Base-by-base conservation (phyloP, 2,113 vertebrate genomes). In the Actenoides hombroni region DNA sequence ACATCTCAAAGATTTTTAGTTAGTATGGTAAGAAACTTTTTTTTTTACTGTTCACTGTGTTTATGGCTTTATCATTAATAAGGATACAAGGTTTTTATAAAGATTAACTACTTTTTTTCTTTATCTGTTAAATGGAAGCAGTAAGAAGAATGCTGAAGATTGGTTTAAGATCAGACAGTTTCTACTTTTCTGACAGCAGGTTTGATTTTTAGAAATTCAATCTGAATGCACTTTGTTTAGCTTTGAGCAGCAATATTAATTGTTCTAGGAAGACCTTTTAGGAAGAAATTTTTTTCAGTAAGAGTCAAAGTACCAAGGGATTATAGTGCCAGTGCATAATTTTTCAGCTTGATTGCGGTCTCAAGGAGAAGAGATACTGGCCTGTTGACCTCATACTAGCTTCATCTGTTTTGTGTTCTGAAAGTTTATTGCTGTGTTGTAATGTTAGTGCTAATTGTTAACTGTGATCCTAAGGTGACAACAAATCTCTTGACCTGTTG, bases 21-120 rank as follows among this genome's bases (percentile, higher is more conserved):
- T 91, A 70, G 73, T 35, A 65, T 92, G 90, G 81, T 95, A 94
- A 96, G 90, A 82, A 91, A 74, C 21, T 3, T 61, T 65, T 84
- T 60, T 28, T 20, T 59, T 88, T 28, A 70, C 33, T 78, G 16
- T 35, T 75, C 33, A 28, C 16, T 69, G 29, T 73, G 28, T 26
- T 94, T 75, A 19, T 89, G 65, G 11, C 60, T 94, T 75, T 78
- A 29, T 53, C 10, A 33, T 78, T 68, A 94, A 46, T 86, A 77
- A 35, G 16, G 5, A 59, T 44, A 56, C 14, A n/a, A 23, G 18
- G 28, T 11, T 94, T 84, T 95, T 71, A 11, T 70, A 20, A 77
- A 51, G 37, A 24, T 13, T n/a, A 82, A 28, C 6, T 65, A 4
- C 15, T 54, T 35, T 39, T 68, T 39, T 77, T 76, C 14, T 33